phyloP scores from a whole-genome alignment of 2,888 invertebrate genomes.

The Phymatocera aterrima region DNA sequence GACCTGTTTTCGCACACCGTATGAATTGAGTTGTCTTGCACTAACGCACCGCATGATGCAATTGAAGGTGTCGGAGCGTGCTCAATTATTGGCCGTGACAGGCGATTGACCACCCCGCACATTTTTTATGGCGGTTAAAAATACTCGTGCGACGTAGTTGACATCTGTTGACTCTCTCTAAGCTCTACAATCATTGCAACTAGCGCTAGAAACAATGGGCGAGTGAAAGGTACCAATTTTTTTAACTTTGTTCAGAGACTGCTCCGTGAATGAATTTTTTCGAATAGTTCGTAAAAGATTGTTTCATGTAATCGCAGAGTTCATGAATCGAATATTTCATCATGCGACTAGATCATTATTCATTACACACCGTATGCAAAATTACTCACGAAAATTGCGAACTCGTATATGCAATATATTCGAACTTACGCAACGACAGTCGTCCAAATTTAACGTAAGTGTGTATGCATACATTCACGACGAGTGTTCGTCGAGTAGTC shows the following conservation, averaged over 20 bases:
- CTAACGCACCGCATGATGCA: neutral
- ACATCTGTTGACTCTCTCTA: conserved; percentile 38
- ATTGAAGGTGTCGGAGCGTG: neutral
- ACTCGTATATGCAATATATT: neutral
- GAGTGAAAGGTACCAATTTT: neutral
- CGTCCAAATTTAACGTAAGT: neutral
- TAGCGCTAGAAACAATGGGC: neutral
- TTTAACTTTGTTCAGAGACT: neutral
- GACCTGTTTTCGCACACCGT: neutral
- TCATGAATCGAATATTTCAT: no score
- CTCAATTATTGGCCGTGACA: conserved; percentile 21
- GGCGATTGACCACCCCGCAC: conserved; percentile 3
- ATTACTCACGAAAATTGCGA: neutral
- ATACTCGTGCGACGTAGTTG: conserved; percentile 19
- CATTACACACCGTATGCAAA: neutral
- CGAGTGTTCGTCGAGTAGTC: neutral
- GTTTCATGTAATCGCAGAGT: no score
- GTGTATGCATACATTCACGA: neutral
- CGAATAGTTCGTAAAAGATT: neutral
- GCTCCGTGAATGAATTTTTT: neutral
- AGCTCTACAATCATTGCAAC: neutral
- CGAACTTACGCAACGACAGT: neutral
- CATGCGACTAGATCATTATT: neutral
- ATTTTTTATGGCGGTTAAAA: neutral
- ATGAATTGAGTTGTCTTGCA: neutral